phyloP scores from a whole-genome alignment of 2,888 invertebrate species.

The Drosophila melanosoma region DNA sequence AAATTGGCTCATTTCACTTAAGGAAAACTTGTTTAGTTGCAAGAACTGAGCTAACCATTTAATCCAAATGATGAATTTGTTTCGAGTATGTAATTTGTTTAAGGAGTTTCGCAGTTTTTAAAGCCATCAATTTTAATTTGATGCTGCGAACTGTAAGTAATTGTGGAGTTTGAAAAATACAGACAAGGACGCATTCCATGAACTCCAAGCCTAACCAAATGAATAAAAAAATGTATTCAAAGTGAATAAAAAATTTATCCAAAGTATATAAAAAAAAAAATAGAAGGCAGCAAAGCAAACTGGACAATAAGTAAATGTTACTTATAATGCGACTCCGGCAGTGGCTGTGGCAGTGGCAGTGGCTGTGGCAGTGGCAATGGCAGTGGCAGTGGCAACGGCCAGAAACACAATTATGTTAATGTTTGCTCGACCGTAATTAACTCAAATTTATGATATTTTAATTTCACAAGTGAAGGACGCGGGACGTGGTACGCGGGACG shows the following conservation, averaged over 20 bases:
- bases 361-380: constrained; percentile 38
- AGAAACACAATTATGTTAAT: constrained; percentile 77
- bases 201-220: constrained; percentile 11
- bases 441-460: constrained; percentile 81
- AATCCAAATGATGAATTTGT: background rate
- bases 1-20: background rate
- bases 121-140: background rate
- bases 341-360: constrained; percentile 33
- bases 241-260: constrained; percentile 26
- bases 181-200: background rate
- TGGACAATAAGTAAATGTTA: constrained; percentile 66
- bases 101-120: constrained; percentile 6
- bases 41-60: background rate
- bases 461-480: constrained; percentile 57
- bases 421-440: constrained; percentile 80
- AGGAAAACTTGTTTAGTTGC: background rate
- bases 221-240: constrained; percentile 25
- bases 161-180: background rate
- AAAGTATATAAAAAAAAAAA: constrained; percentile 27
- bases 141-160: background rate
- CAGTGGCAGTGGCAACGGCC: constrained; percentile 32
- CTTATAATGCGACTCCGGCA: constrained; percentile 51
- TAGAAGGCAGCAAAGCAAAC: constrained; percentile 45
- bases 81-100: constrained; percentile 4
- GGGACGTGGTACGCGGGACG: background rate